Conservation (phyloP, 2,113 vertebrate species). For the Cygnus atratus region DNA sequence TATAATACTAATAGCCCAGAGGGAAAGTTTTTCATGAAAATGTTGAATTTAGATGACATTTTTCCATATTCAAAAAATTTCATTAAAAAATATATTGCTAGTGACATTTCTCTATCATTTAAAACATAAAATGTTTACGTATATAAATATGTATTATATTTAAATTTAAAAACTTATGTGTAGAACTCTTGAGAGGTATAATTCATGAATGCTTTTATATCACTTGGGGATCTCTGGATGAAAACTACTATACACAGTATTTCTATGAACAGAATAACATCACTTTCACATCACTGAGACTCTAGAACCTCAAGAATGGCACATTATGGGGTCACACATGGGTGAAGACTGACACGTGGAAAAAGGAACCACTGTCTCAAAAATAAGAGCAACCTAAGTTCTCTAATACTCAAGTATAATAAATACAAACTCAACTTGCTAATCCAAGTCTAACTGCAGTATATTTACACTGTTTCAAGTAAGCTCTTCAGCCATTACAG, state of each 20-base stretch:
- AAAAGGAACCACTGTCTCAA: background rate
- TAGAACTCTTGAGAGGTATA: background rate
- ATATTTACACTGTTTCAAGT: background rate
- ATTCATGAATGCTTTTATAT: background rate
- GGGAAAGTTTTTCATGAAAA: background rate
- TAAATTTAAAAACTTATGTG: background rate
- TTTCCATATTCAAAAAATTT: background rate
- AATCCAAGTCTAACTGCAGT: background rate
- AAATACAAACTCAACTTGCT: background rate
- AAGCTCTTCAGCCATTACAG: background rate
- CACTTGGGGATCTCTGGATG: background rate
- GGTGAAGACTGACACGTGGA: background rate
- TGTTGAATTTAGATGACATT: too few species aligned
- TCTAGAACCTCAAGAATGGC: background rate
- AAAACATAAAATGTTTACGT: background rate
- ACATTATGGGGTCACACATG: fast-evolving
- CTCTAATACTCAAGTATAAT: background rate
- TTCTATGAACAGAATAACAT: background rate
- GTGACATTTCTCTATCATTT: background rate
- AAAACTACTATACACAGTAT: background rate
- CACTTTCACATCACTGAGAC: background rate
- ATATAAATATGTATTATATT: background rate
- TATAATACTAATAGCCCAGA: background rate
- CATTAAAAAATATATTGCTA: background rate
- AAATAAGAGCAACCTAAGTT: background rate